These are phyloP conservation scores for Microvelia longipes DNA, from an alignment of 1,140 invertebrate species.

Conservation along the genomic window DNA sequence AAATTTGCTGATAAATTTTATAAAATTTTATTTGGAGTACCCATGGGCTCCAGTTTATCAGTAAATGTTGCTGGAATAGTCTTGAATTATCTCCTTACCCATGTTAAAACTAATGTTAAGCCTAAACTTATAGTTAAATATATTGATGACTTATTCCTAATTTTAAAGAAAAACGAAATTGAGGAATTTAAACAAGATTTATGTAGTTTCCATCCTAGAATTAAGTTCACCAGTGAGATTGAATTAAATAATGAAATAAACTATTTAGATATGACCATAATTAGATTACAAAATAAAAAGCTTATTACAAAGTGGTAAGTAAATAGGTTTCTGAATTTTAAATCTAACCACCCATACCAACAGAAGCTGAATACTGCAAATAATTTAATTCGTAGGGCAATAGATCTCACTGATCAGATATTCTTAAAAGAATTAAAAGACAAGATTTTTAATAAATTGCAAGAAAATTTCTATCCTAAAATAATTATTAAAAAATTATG, in stretches of 20 bases:
- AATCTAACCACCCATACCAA: conserved; percentile 47
- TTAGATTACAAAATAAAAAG: not conserved
- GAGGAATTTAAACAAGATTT: not conserved
- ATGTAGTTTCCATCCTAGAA: not conserved
- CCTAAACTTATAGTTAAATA: not conserved
- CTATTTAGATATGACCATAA: not conserved
- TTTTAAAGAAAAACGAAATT: not conserved
- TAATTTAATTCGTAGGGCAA: not conserved
- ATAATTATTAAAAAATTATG: conserved; percentile 11
- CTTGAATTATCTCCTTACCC: not conserved
- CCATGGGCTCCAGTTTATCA: not conserved
- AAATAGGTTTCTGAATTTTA: not conserved
- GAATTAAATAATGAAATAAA: not conserved
- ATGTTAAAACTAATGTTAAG: not conserved
- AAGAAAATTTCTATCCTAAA: conserved; percentile 18
- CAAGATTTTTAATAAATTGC: conserved; percentile 71
- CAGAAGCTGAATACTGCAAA: conserved; percentile 49
- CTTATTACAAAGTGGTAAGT: not conserved
- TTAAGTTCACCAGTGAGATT: not conserved
- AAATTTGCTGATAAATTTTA: not conserved
- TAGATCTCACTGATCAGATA: not conserved
- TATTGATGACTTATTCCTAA: not conserved
- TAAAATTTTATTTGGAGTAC: not conserved
- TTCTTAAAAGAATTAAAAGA: conserved; percentile 35
- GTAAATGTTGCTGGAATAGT: not conserved